Evolutionary conservation across 2,888 invertebrate species (phyloP), one percentile per base, ranked within the genome.

Genomic region (Ametastegia equiseti): DNA sequence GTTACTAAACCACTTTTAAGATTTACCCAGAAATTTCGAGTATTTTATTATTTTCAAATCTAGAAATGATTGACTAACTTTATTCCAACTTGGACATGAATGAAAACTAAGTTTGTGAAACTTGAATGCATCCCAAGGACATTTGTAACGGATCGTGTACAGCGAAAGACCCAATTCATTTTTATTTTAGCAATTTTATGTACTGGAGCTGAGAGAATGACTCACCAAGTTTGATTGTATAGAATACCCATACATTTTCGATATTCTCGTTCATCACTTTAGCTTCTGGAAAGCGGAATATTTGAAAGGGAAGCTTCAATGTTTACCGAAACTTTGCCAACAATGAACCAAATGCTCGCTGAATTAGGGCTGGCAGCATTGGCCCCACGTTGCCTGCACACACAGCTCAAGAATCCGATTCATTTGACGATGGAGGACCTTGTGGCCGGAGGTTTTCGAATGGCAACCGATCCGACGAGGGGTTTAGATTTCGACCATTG

Each of bases 401-500:
- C 90, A 7, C 88, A 90, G 71, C 81, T 84, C 15, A 86, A 88
- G 50, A 87, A 91, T 54, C 92, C 92, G 7, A 79, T 88, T 27
- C 84, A 92, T 9, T 86, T 93, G 50, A 88, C 94, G 1, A 87
- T 94, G 50, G 94, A 94, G 85, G 94, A 94, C 86, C 89, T 94
- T 47, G 92, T 92, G n/a, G 91, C 92, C 71, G 88, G 92, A 75
- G 94, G 94, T 45, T 94, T 92, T 84, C 92, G 92, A 82, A 92
- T 94, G 92, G 92, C 93, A 33, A 92, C 92, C 7, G 23, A 54
- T 19, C 83, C 92, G 94, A 63, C 92, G 92, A 83, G 86, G 87
- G 94, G 94, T n/a, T 91, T 94, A 39, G 93, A 94, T 87, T 90
- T 93, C 85, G 89, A 91, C n/a, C 94, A 94, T 86, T 92, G 92